phyloP scores from a whole-genome alignment of 2,888 invertebrate genomes.

The Timema cristinae region DNA sequence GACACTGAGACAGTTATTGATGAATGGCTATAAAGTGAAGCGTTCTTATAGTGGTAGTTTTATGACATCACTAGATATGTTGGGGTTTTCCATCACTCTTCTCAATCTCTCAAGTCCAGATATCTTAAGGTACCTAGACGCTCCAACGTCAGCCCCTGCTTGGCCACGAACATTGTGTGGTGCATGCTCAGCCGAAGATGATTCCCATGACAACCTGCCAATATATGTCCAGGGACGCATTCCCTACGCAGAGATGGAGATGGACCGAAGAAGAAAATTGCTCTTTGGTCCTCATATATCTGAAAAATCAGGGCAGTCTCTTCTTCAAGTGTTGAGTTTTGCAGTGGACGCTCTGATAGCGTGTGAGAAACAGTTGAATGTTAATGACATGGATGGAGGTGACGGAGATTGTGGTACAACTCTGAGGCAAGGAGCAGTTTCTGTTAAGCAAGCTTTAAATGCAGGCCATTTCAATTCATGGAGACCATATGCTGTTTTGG shows the following conservation, averaged over 20 bases:
- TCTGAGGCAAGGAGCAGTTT: constrained; percentile 56
- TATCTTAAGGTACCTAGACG: constrained; percentile 56
- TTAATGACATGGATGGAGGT: constrained; percentile 65
- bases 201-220: constrained; percentile 5
- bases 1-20: constrained; percentile 42
- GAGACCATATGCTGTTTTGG: constrained; percentile 28
- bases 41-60: constrained; percentile 41
- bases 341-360: constrained; percentile 41
- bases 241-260: constrained; percentile 6
- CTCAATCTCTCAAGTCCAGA: constrained; percentile 50
- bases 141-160: constrained; percentile 52
- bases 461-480: constrained; percentile 6
- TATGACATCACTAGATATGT: constrained; percentile 73
- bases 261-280: not conserved
- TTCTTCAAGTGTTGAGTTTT: constrained; percentile 20
- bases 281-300: constrained; percentile 13
- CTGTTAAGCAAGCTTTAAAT: constrained; percentile 38
- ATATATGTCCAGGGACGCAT: constrained; percentile 7
- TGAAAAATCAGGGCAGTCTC: constrained; percentile 1
- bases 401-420: constrained; percentile 75
- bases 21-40: constrained; percentile 20
- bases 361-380: constrained; percentile 32
- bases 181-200: constrained; percentile 4
- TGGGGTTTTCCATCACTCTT: constrained; percentile 71
- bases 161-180: constrained; percentile 52